phyloP scores from a whole-genome alignment of 2,797 vertebrate species.

The Leontopithecus rosalia region DNA sequence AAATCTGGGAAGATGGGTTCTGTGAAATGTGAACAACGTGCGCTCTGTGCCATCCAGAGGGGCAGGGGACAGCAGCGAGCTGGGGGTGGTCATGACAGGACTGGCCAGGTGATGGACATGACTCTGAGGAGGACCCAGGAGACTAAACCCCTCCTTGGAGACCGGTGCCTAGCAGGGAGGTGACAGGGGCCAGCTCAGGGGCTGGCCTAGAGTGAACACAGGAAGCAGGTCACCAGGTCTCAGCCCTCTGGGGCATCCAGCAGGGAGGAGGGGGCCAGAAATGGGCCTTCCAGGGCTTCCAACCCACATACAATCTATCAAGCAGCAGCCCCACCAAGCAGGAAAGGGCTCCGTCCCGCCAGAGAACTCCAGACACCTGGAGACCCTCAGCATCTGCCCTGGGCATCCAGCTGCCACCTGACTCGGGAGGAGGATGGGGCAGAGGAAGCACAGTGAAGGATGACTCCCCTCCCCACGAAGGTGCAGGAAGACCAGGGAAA shows the following conservation, averaged over 20 bases:
- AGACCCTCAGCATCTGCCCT: not conserved
- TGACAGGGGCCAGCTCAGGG: not conserved
- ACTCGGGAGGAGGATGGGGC: fast-evolving
- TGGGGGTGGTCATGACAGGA: not conserved
- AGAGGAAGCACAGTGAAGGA: not conserved
- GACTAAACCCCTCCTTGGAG: not conserved
- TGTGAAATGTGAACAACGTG: constrained; percentile 64
- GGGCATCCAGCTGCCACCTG: not conserved
- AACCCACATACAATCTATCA: fast-evolving
- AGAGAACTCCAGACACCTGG: fast-evolving
- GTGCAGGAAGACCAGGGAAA: fast-evolving
- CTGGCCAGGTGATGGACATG: not conserved
- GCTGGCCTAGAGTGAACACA: too few relatives aligned
- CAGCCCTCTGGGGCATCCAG: fast-evolving
- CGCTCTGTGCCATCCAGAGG: constrained; percentile 70
- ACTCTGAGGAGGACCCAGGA: not conserved
- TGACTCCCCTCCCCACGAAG: fast-evolving
- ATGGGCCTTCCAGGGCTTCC: not conserved
- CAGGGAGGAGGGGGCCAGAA: not conserved
- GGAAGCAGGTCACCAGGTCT: not conserved
- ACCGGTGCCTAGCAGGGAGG: not conserved
- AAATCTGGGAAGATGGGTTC: constrained; percentile 65
- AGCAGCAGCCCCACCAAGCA: fast-evolving
- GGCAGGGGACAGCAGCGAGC: constrained; percentile 30
- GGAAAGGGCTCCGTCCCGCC: not conserved